Base-by-base conservation (phyloP, 1,140 invertebrate species). In the Drosophila saltans region DNA sequence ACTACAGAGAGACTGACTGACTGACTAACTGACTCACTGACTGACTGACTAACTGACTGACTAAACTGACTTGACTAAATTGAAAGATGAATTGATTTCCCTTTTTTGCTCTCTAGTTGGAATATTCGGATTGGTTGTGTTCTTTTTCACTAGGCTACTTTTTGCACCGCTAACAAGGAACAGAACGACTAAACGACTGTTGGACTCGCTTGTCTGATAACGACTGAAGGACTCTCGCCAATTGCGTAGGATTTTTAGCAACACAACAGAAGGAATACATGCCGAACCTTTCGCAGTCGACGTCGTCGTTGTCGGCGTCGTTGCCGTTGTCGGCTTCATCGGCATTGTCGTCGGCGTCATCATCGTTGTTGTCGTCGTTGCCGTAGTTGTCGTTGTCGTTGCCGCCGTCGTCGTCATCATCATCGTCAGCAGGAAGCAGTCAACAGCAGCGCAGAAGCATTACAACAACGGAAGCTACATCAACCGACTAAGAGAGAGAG, bases 191-290 rank as follows among this genome's bases (percentile, higher is more conserved):
- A 90, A 91, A 91, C 90, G 90, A 91, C 90, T 91, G 90, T 84
- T 91, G 90, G 90, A 91, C 90, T 91, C 90, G 83, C 90, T 91
- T 91, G 90, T 91, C 90, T 91, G 90, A 91, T 91, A 91, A 91
- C 90, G 90, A 91, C 90, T 91, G 86, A 91, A 90, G 90, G 86
- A 88, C 82, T 90, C 85, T 86, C 80, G 76, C 88, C 78, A 86
- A 89, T 81, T 88, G 83, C 83, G 88, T 88, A 83, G 80, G 79
- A 89, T 84, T 90, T 90, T 90, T 90, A 89, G 85, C 78, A 89
- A 89, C 75, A 66, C 78, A 77, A 79, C 85, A 79, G 75, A 75
- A 67, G 73, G 72, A 55, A 67, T 41, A 67, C 21, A 40, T 21
- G 55, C 39, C 40, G 52, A 28, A 41, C 41, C 68, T 8, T 64